Percentiles rank a stretch among this genome's conserved stretches.
phyloP scores from a whole-genome alignment of 2,888 invertebrate genomes.

The Pollenia labialis region DNA sequence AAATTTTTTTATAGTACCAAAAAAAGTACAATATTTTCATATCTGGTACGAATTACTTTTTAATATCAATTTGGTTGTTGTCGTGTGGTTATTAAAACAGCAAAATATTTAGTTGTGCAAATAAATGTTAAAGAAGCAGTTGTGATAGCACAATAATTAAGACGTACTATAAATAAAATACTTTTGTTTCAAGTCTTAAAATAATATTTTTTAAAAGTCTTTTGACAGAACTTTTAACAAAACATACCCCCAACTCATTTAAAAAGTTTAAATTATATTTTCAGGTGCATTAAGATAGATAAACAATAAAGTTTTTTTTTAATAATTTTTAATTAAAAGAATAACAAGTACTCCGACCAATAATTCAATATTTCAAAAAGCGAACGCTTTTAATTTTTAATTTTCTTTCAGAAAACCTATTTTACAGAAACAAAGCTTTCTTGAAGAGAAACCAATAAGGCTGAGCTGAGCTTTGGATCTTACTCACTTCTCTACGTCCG shows the following conservation, averaged over 20 bases:
- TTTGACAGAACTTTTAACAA: background rate
- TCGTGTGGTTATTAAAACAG: background rate
- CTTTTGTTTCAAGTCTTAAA: background rate
- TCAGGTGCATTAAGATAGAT: background rate
- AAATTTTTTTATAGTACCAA: too few relatives aligned
- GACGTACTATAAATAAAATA: background rate
- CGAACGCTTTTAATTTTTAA: too few relatives aligned
- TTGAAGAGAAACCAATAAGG: too few relatives aligned
- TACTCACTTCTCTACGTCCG: too few relatives aligned
- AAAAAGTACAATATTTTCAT: too few relatives aligned
- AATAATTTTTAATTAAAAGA: too few relatives aligned
- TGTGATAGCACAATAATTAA: background rate
- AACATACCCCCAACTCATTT: background rate
- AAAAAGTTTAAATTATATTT: background rate
- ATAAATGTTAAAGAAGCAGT: background rate
- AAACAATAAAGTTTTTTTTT: too few relatives aligned
- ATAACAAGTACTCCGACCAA: too few relatives aligned
- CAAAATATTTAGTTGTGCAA: background rate
- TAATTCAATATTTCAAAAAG: too few relatives aligned
- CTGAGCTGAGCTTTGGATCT: too few relatives aligned
- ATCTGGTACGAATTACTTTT: background rate
- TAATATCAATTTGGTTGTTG: conserved; percentile 1
- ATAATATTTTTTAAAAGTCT: background rate
- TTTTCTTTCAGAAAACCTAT: too few relatives aligned
- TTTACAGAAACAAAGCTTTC: too few relatives aligned